Base-by-base conservation (phyloP, 2,797 vertebrate genomes). In the Lerista edwardsae region DNA sequence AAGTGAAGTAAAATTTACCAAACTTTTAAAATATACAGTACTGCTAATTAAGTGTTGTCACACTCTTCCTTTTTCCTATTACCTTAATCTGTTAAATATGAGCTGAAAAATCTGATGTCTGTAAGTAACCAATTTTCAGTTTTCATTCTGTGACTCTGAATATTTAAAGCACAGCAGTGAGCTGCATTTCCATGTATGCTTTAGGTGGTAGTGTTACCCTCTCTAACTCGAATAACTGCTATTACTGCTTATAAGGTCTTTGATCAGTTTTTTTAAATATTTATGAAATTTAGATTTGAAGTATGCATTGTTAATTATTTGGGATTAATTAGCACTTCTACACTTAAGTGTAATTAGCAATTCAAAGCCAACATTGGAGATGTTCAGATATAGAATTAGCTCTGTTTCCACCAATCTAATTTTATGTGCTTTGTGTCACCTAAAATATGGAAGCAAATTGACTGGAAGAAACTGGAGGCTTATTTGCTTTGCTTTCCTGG, bases 11-110 rank as follows among this genome's bases (percentile, higher is more conserved):
- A 62, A 85, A 72, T 80, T 82, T 4, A 25, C 78, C 69, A 61
- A 78, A 79, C 65, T 82, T 86, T 89, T 88, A 78, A 25, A 84
- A 84, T 64, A 34, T 67, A 29, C 84, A n/a, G n/a, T n/a, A 51
- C 12, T 71, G 83, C 1, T 91, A 89, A 57, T 89, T 69, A 77
- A 72, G 61, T 72, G 74, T 84, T 82, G 36, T 80, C 83, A 57
- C 36, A 14, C 17, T 80, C 75, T 9, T 68, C 9, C 10, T 47
- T 27, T 39, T 31, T 12, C 25, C 41, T 17, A 29, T 31, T 41
- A 25, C 51, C n/a, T 39, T 41, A 87, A 39, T 14, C 31, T 11
- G 74, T n/a, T 83, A 80, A 51, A 80, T 90, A 59, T 90, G 36
- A 90, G 10, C 55, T 80, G 74, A 71, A 71, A 84, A 80, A n/a